These are phyloP conservation scores for Arvicanthis niloticus DNA, from an alignment of 2,113 vertebrate genomes.

Conservation along the genomic window DNA sequence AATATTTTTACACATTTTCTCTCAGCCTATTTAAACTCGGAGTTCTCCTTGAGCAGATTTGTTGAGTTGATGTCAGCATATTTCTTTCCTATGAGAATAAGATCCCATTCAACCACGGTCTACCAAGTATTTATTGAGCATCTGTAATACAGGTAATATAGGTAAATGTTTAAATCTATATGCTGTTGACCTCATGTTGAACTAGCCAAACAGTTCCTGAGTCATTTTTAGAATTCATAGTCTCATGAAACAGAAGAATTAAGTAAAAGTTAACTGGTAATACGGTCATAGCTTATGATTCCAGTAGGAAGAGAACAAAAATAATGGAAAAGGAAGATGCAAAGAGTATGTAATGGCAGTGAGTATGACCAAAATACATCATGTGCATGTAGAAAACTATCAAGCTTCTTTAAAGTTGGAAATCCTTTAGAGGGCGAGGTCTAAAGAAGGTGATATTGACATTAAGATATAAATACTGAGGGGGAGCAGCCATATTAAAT, in stretches of 20 bases:
- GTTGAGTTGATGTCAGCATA: slow-evolving; percentile 5
- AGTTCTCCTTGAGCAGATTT: not conserved
- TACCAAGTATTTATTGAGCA: not conserved
- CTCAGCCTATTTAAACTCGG: slow-evolving; percentile 31
- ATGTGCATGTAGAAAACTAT: not conserved
- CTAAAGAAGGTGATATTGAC: not conserved
- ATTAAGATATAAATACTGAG: not conserved
- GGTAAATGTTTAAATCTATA: not conserved
- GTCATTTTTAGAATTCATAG: slow-evolving; percentile 48
- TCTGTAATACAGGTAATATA: not conserved
- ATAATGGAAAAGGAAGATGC: slow-evolving; percentile 1
- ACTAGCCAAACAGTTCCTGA: not conserved
- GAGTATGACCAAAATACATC: not conserved
- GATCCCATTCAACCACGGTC: not conserved
- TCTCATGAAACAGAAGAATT: not conserved
- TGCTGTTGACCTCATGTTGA: slow-evolving; percentile 28
- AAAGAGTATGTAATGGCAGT: not conserved
- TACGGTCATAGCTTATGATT: not conserved
- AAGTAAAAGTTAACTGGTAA: slow-evolving; percentile 19
- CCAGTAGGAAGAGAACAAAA: slow-evolving; percentile 1
- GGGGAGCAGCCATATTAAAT: not conserved
- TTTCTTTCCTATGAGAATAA: slow-evolving; percentile 38
- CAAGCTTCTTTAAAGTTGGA: not conserved
- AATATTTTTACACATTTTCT: slow-evolving; percentile 17
- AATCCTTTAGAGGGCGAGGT: not conserved